These are phyloP conservation scores for Zoanthus solanderi DNA, from an alignment of 92 coral and sea anemone genomes.

Conservation along the genomic window DNA sequence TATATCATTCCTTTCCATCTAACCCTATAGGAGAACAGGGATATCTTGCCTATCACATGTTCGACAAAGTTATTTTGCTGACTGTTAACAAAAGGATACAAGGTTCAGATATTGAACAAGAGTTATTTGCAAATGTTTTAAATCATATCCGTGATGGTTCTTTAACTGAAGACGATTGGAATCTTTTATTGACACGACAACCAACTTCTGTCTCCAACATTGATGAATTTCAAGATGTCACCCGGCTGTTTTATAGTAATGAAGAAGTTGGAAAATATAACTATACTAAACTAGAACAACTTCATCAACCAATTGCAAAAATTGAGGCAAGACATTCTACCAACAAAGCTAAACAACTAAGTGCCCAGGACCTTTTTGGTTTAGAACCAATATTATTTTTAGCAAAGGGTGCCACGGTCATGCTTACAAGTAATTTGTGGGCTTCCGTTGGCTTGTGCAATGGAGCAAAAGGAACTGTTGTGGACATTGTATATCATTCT, in stretches of 20 bases:
- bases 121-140: neutral
- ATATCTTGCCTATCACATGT: neutral
- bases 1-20: conserved; percentile 1
- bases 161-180: conserved; percentile 35
- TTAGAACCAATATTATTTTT: conserved; percentile 43
- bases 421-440: conserved; percentile 43
- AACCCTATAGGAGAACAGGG: neutral
- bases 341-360: conserved; percentile 31
- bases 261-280: conserved; percentile 29
- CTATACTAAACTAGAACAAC: conserved; percentile 28
- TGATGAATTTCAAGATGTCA: conserved; percentile 27
- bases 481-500: neutral
- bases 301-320: conserved; percentile 45
- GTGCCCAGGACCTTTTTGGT: conserved; percentile 52
- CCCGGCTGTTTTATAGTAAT: neutral
- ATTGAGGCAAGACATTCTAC: conserved; percentile 49
- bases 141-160: conserved; percentile 5
- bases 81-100: neutral
- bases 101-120: neutral
- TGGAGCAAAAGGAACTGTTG: conserved; percentile 14
- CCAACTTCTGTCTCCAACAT: conserved; percentile 40
- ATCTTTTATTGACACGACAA: conserved; percentile 42
- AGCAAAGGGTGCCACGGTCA: conserved; percentile 34
- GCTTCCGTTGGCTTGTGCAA: conserved; percentile 22
- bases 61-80: neutral